These are phyloP conservation scores for Uromys caudimaculatus DNA, from an alignment of 2,797 vertebrate species.

Conservation along the genomic window DNA sequence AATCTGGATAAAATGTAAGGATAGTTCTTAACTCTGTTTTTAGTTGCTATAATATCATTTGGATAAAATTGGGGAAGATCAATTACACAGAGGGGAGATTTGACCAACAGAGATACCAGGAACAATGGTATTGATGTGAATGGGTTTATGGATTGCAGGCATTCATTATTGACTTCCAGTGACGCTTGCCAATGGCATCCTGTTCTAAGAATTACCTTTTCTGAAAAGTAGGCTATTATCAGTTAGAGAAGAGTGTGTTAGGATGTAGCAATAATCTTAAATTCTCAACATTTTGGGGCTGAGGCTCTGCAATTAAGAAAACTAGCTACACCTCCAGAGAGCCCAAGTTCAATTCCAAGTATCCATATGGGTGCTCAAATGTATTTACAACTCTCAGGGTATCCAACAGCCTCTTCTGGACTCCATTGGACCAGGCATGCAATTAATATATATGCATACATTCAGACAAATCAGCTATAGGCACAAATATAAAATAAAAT, in stretches of 20 bases:
- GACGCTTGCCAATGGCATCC: constrained; percentile 43
- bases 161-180: background rate
- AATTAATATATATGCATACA: background rate
- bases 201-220: constrained; percentile 28
- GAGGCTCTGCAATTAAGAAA: background rate
- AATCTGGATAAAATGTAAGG: background rate
- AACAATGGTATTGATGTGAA: background rate
- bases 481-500: background rate
- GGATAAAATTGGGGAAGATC: background rate
- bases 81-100: background rate
- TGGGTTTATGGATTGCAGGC: background rate
- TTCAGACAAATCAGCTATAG: background rate
- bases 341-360: background rate
- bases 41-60: background rate
- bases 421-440: background rate
- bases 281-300: background rate
- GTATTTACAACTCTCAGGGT: background rate
- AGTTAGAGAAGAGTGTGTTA: background rate
- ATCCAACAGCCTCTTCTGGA: background rate
- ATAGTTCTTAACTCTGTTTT: background rate
- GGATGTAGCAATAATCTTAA: background rate
- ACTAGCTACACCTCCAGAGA: background rate
- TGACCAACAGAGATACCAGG: background rate
- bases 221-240: background rate
- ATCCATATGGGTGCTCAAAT: background rate